phyloP scores from a whole-genome alignment of 2,113 vertebrate species.

The Ondatra zibethicus region DNA sequence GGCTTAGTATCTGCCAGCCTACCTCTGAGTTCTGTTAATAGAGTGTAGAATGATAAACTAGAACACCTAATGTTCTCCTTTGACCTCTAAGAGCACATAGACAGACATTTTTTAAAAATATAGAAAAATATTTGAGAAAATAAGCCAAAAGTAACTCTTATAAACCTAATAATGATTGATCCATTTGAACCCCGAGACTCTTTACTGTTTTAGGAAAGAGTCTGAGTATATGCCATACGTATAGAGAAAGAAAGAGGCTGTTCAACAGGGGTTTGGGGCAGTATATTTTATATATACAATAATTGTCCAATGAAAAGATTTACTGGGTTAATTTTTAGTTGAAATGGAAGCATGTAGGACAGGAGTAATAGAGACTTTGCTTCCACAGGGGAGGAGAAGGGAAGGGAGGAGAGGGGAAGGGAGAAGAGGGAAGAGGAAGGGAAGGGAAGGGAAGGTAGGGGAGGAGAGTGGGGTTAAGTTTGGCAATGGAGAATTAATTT shows the following conservation, averaged over 20 bases:
- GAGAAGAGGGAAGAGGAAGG: no score
- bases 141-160: not conserved
- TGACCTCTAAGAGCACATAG: not conserved
- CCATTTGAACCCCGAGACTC: not conserved
- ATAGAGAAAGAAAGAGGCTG: not conserved
- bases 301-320: not conserved
- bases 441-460: no score
- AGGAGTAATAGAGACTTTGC: not conserved
- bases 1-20: not conserved
- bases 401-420: rapidly evolving
- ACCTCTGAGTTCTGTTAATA: not conserved
- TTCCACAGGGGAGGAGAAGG: rapidly evolving
- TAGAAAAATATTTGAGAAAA: not conserved
- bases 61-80: not conserved
- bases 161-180: not conserved
- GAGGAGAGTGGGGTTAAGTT: not conserved
- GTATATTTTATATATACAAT: not conserved
- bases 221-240: not conserved
- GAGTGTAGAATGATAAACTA: not conserved
- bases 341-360: not conserved
- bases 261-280: not conserved
- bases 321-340: not conserved
- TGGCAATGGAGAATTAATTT: not conserved
- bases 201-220: not conserved
- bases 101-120: not conserved